A percentile compares a stretch with the other conserved stretches of the same genome.
phyloP scores from a whole-genome alignment of 37 sponge, comb jelly and placozoan species.

The Amphimedon queenslandica region DNA sequence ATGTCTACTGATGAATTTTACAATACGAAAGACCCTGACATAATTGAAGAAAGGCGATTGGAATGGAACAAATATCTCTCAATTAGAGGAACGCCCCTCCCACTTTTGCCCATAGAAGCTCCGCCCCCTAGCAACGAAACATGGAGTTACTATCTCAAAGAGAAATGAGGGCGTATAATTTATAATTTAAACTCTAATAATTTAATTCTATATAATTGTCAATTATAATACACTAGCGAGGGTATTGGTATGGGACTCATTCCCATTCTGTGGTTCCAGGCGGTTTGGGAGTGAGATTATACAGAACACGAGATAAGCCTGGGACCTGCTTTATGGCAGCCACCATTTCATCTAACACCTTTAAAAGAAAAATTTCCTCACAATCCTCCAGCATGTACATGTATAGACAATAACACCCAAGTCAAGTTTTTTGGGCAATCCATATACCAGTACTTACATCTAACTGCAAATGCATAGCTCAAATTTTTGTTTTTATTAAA shows the following conservation, averaged over 20 bases:
- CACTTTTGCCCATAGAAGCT: background rate
- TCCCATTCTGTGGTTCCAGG: slow-evolving; percentile 98
- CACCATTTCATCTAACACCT: slow-evolving; percentile 71
- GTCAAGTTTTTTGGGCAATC: too few species aligned
- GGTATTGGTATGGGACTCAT: slow-evolving; percentile 21
- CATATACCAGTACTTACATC: too few species aligned
- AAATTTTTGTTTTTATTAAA: too few species aligned
- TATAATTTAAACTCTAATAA: background rate
- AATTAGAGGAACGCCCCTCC: background rate
- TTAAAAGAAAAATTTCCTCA: too few species aligned
- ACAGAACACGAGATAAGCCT: slow-evolving; percentile 85
- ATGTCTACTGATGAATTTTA: too few species aligned
- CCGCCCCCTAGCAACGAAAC: background rate
- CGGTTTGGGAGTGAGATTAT: slow-evolving; percentile 92
- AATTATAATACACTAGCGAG: background rate
- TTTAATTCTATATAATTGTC: background rate
- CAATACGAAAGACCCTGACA: too few species aligned
- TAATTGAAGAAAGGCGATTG: too few species aligned
- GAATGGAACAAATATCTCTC: background rate
- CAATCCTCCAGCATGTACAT: too few species aligned
- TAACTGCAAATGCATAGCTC: too few species aligned
- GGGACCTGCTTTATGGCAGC: slow-evolving; percentile 23
- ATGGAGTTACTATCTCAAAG: background rate
- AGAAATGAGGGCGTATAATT: background rate
- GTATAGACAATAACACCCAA: too few species aligned